Evolutionary conservation across 2,797 vertebrate genomes (phyloP).

Genomic region (Agapornis canus): DNA sequence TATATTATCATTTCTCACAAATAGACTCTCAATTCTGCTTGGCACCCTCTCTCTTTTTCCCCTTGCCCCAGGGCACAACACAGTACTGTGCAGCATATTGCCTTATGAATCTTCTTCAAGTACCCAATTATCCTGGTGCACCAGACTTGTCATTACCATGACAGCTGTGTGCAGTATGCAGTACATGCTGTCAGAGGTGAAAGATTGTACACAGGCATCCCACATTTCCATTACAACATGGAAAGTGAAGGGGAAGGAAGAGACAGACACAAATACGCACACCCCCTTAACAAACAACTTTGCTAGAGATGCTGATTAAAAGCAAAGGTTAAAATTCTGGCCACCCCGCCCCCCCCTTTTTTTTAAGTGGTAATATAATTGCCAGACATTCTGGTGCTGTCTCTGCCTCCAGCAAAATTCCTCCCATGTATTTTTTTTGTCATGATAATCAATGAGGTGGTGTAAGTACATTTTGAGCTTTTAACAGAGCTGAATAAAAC

Average conservation of each 20-base stretch:
- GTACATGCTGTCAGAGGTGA: conserved; percentile 73
- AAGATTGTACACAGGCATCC: conserved; percentile 61
- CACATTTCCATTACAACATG: conserved; percentile 64
- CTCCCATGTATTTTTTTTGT: background rate
- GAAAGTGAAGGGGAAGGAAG: conserved; percentile 3
- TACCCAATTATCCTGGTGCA: conserved; percentile 79
- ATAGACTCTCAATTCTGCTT: conserved; percentile 19
- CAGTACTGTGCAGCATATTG: conserved; percentile 60
- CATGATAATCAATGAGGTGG: background rate
- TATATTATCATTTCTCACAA: conserved; percentile 70
- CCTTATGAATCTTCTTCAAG: conserved; percentile 82
- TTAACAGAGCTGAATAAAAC: conserved; percentile 50
- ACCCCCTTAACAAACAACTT: background rate
- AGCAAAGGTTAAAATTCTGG: conserved; percentile 45
- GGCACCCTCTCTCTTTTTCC: conserved; percentile 38
- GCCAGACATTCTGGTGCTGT: conserved; percentile 5
- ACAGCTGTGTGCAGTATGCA: conserved; percentile 66
- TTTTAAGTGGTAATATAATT: conserved; percentile 3
- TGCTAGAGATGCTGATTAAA: conserved; percentile 51
- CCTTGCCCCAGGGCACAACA: conserved; percentile 70
- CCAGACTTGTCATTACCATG: conserved; percentile 72
- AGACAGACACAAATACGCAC: background rate
- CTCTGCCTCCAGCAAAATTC: background rate
- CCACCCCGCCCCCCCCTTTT: background rate
- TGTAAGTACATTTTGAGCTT: background rate